phyloP scores from a whole-genome alignment of 2,797 vertebrate genomes.

The Melanogrammus aeglefinus region DNA sequence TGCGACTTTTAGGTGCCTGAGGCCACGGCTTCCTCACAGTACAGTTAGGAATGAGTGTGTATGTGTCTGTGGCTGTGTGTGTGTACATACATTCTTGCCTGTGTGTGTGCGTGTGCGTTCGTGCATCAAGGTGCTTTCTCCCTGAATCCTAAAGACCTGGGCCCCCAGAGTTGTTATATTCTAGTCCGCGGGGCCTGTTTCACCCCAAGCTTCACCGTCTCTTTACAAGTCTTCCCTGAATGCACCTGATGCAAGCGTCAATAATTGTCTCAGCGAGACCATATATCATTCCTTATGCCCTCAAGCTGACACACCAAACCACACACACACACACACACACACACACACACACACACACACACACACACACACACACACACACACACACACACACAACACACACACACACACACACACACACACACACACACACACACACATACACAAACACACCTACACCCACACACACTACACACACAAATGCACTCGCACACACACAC shows the following conservation, averaged over 20 bases:
- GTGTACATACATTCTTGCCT: background rate
- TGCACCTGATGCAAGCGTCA: background rate
- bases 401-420: background rate
- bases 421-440: background rate
- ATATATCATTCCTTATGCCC: background rate
- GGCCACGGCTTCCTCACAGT: background rate
- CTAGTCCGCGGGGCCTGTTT: background rate
- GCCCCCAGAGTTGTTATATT: background rate
- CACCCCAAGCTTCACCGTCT: background rate
- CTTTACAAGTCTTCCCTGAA: background rate
- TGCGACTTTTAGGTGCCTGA: background rate
- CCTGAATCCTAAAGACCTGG: background rate
- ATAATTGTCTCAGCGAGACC: background rate
- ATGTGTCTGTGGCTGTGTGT: background rate
- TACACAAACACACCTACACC: background rate
- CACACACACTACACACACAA: background rate
- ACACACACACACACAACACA: background rate
- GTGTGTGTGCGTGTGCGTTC: too few species aligned
- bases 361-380: background rate
- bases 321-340: background rate
- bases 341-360: background rate
- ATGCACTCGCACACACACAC: background rate
- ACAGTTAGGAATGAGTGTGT: background rate
- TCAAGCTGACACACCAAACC: background rate
- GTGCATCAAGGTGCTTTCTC: background rate